phyloP scores from a whole-genome alignment of 2,113 vertebrate genomes.

The Bucco capensis region DNA sequence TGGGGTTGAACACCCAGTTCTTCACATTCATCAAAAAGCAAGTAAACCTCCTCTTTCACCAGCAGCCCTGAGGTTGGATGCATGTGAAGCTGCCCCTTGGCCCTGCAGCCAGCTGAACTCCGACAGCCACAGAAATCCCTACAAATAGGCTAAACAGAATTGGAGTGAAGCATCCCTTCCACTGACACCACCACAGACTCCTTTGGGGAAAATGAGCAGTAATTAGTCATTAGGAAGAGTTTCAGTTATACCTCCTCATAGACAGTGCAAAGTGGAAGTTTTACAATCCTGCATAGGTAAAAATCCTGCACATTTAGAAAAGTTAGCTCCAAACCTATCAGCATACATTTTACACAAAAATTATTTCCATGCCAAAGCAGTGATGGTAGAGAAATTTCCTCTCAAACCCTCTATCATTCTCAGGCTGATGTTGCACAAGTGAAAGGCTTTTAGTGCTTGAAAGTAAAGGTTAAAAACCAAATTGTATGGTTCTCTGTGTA shows the following conservation, averaged over 20 bases:
- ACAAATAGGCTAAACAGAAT: background rate
- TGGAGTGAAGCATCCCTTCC: background rate
- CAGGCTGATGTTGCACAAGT: background rate
- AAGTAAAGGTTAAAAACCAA: background rate
- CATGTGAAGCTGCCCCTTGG: background rate
- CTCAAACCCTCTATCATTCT: fast-evolving
- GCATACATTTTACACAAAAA: background rate
- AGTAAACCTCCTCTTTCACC: background rate
- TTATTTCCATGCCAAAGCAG: background rate
- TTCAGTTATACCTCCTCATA: background rate
- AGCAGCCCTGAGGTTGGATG: fast-evolving
- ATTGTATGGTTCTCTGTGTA: background rate
- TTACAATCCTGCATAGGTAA: background rate
- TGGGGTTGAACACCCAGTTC: background rate
- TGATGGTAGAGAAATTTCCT: fast-evolving
- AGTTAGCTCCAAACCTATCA: fast-evolving
- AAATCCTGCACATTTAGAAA: background rate
- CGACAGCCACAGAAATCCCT: background rate
- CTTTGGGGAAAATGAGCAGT: fast-evolving
- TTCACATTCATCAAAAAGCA: background rate
- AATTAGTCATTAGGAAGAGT: background rate
- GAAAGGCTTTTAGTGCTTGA: background rate
- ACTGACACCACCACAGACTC: fast-evolving
- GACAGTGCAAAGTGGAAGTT: background rate
- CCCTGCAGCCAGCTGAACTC: background rate